A percentile compares a stretch with the other conserved stretches of the same genome.
These are phyloP conservation scores for Alfaro cultratus DNA, from an alignment of 2,797 vertebrate genomes.

Conservation along the genomic window DNA sequence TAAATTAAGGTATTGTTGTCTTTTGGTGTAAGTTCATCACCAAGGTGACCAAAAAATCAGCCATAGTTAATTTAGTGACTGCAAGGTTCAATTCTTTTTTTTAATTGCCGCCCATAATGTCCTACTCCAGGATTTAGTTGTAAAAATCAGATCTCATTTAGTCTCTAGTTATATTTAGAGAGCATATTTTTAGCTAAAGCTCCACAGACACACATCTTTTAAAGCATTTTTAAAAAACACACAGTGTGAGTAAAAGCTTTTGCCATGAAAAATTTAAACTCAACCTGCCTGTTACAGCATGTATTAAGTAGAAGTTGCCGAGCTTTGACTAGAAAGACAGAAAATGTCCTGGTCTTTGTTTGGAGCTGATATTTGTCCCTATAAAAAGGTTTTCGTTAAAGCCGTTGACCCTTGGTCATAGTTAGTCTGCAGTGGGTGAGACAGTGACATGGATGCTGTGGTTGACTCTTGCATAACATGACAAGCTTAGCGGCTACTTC, in stretches of 20 bases:
- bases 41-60: neutral
- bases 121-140: neutral
- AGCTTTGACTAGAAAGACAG: slow-evolving; percentile 20
- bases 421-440: slow-evolving; percentile 37
- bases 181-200: neutral
- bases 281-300: slow-evolving; percentile 23
- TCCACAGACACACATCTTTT: slow-evolving; percentile 13
- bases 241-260: slow-evolving; percentile 47
- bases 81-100: neutral
- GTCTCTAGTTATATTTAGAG: neutral
- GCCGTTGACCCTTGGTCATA: slow-evolving; percentile 51
- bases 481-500: slow-evolving; percentile 29
- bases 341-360: slow-evolving; percentile 45
- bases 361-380: slow-evolving; percentile 52
- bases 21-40: neutral
- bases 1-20: neutral
- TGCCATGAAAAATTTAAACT: slow-evolving; percentile 48
- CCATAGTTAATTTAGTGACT: neutral
- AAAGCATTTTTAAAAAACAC: neutral
- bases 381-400: slow-evolving; percentile 58
- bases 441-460: slow-evolving; percentile 33
- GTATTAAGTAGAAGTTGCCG: slow-evolving; percentile 53
- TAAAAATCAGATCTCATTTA: neutral
- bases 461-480: slow-evolving; percentile 58
- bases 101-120: neutral